Percentiles rank a stretch among this genome's conserved stretches.
Evolutionary conservation across 2,888 invertebrate species (phyloP).

Genomic region (Drosophila neutralis): DNA sequence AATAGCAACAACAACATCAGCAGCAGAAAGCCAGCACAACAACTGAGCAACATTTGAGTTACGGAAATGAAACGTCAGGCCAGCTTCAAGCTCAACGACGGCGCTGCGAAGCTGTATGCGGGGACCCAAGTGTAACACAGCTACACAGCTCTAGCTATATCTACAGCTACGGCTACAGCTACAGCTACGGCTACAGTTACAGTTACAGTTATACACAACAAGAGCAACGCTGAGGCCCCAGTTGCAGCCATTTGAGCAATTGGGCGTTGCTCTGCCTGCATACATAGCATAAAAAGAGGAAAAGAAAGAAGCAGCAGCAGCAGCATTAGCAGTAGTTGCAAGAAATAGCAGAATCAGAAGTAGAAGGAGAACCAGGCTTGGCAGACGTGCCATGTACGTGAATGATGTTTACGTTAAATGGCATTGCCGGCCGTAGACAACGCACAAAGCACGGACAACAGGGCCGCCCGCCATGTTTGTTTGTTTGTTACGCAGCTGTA

Average conservation of each 20-base stretch:
- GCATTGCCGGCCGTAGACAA: constrained; percentile 35
- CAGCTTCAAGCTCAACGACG: constrained; percentile 19
- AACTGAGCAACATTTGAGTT: constrained; percentile 73
- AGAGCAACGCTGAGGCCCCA: constrained; percentile 20
- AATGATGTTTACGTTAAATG: constrained; percentile 78
- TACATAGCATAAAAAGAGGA: constrained; percentile 20
- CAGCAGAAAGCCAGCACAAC: constrained; percentile 23
- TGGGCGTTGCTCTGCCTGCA: constrained; percentile 46
- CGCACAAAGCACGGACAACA: constrained; percentile 33
- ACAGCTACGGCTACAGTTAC: constrained; percentile 11
- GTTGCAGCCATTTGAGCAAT: constrained; percentile 63
- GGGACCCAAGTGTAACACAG: constrained; percentile 41
- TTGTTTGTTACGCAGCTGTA: constrained; percentile 47
- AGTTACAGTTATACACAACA: constrained; percentile 4
- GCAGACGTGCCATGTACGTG: constrained; percentile 49
- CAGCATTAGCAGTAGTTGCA: constrained; percentile 3
- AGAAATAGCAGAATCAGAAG: constrained; percentile 3
- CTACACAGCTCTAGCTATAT: constrained; percentile 16
- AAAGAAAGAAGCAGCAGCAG: neutral
- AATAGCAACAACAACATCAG: constrained; percentile 20
- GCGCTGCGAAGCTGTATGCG: constrained; percentile 21
- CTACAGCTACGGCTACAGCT: neutral
- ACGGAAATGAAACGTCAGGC: constrained; percentile 79
- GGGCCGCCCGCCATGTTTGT: constrained; percentile 32
- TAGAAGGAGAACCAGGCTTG: constrained; percentile 29